phyloP scores from a whole-genome alignment of 2,797 vertebrate genomes.

The Heterohyrax brucei region DNA sequence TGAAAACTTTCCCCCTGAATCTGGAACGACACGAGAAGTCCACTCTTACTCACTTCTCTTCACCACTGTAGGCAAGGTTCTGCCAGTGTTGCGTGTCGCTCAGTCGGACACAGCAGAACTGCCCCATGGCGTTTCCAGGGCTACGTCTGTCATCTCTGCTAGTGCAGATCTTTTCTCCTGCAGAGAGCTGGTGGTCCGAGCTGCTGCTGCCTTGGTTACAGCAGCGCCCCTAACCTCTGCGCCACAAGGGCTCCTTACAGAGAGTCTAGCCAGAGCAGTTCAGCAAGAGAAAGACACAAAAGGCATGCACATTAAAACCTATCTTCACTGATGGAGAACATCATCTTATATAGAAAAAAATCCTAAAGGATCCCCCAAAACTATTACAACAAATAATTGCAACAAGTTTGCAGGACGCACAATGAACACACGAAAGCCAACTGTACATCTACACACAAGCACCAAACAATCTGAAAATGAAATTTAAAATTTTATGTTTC shows the following conservation, averaged over 20 bases:
- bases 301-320: background rate
- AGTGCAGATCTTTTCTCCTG: too few species aligned
- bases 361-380: conserved; percentile 21
- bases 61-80: background rate
- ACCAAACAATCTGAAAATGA: background rate
- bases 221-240: too few species aligned
- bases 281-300: conserved; percentile 45
- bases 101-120: too few species aligned
- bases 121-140: too few species aligned
- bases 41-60: background rate
- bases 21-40: background rate
- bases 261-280: too few species aligned
- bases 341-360: background rate
- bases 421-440: conserved; percentile 23
- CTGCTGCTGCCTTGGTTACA: too few species aligned
- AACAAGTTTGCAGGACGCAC: background rate
- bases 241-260: too few species aligned
- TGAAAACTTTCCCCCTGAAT: background rate
- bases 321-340: background rate
- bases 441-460: background rate
- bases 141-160: too few species aligned
- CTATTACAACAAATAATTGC: background rate
- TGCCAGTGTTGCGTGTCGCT: too few species aligned
- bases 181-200: too few species aligned
- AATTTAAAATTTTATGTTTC: conserved; percentile 1